phyloP scores from a whole-genome alignment of 2,888 invertebrate species.

The Pogonocherus hispidulus region DNA sequence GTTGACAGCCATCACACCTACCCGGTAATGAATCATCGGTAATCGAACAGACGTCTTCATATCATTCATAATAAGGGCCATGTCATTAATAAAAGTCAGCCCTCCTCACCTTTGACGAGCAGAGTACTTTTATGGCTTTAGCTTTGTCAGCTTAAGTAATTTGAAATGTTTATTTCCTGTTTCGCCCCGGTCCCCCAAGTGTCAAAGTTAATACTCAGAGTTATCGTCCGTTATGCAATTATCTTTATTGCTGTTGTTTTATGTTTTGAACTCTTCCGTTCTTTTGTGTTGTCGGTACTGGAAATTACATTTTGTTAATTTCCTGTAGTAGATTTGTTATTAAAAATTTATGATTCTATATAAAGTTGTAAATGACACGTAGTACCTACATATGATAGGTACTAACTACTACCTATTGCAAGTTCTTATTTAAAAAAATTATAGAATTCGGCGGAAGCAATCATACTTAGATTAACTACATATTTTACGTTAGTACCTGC shows the following conservation, averaged over 20 bases:
- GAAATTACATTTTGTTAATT: neutral
- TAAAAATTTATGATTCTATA: too few relatives aligned
- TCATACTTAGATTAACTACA: too few relatives aligned
- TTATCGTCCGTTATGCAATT: conserved; percentile 10
- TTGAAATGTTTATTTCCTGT: conserved; percentile 32
- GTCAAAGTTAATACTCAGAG: conserved; percentile 6
- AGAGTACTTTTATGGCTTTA: conserved; percentile 12
- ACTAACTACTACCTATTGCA: too few relatives aligned
- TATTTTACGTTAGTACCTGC: too few relatives aligned
- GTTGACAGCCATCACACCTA: conserved; percentile 27
- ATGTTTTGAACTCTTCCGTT: neutral
- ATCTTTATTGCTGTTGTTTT: conserved; percentile 24
- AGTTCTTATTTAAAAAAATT: too few relatives aligned
- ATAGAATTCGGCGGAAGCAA: too few relatives aligned
- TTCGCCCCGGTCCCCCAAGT: conserved; percentile 22
- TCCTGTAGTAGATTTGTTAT: neutral
- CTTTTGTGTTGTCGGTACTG: neutral
- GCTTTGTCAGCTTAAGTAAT: conserved; percentile 21
- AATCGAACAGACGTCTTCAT: conserved; percentile 38
- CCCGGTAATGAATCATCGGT: conserved; percentile 22
- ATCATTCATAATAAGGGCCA: conserved; percentile 34
- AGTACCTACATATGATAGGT: too few relatives aligned
- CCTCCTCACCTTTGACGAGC: conserved; percentile 19
- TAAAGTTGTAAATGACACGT: too few relatives aligned
- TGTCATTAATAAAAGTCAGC: conserved; percentile 31